Base-by-base conservation (phyloP, 2,797 vertebrate genomes). In the Molossus molossus region DNA sequence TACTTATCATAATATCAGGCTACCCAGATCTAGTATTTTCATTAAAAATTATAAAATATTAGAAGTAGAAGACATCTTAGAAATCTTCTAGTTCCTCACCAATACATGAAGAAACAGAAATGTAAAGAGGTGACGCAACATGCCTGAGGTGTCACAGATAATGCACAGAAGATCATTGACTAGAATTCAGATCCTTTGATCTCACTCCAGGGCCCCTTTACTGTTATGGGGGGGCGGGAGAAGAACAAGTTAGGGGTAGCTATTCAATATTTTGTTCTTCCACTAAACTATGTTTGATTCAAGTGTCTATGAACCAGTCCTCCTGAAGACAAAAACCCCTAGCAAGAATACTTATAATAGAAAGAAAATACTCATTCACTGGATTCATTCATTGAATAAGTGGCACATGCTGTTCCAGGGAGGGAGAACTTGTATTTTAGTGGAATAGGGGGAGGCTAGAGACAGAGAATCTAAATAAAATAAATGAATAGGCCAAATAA, bases 231-330 rank as follows among this genome's bases (percentile, higher is more conserved):
- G 14, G 1, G 1, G 15, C 9, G 10, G 14, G 5, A 13, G 10
- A 18, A 6, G 8, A 8, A 11, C 10, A 48, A 48, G 8, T 60
- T 82, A 25, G 17, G 9, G 58, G 45, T 33, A 58, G 15, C n/a
- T 55, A 58, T 14, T 80, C 11, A 23, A 9, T 62, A 79, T 85
- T 89, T 62, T 58, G 4, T 89, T 94, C 37, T 72, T 77, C 65
- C 17, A 69, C 37, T 79, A 33, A 83, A 57, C 10, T 83, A 62
- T 40, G 69, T 69, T 81, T 84, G 40, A 84, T 62, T 67, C 29
- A 21, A 12, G 6, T 73, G 40, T 79, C 64, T 67, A 64, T 27
- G 25, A 82, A n/a, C 25, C 37, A 91, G 29, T 50, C 48, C 15
- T 90, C 82, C 23, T 33, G 27, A 82, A 73, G 27, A 67, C 58